A percentile compares a stretch with the other conserved stretches of the same genome.
Conservation (phyloP, 2,888 invertebrate species). For the Cerastis rubricosa region DNA sequence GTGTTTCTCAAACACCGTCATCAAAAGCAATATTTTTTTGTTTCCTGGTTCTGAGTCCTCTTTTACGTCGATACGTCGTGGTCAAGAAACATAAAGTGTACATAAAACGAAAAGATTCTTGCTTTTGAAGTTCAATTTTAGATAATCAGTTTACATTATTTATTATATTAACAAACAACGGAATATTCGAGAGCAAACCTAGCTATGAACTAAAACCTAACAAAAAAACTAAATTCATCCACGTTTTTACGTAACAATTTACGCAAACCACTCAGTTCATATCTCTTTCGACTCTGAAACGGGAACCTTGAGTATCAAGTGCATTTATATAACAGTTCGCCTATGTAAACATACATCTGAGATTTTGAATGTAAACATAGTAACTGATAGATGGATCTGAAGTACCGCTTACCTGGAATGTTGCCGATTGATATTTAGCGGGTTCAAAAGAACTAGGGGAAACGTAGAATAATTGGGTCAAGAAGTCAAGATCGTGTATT, state of each 20-base stretch:
- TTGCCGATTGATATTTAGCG: conserved; percentile 56
- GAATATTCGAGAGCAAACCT: background rate
- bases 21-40: too few species aligned
- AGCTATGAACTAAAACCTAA: background rate
- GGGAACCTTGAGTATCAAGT: conserved; percentile 24
- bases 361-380: conserved; percentile 56
- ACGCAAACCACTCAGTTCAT: background rate
- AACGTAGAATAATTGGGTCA: conserved; percentile 62
- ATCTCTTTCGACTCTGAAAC: conserved; percentile 5
- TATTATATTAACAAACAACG: background rate
- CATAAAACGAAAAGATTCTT: background rate
- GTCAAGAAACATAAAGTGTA: too few species aligned
- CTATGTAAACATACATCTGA: conserved; percentile 50
- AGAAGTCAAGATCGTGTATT: conserved; percentile 66
- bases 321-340: conserved; percentile 40
- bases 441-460: conserved; percentile 26
- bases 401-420: conserved; percentile 34
- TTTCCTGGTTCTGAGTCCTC: background rate
- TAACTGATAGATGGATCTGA: conserved; percentile 33
- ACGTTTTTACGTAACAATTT: conserved; percentile 4
- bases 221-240: background rate
- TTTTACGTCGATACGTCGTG: background rate
- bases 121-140: background rate
- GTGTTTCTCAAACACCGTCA: background rate
- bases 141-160: background rate